phyloP scores from a whole-genome alignment of 2,888 invertebrate species.

The Epistrophe grossulariae region DNA sequence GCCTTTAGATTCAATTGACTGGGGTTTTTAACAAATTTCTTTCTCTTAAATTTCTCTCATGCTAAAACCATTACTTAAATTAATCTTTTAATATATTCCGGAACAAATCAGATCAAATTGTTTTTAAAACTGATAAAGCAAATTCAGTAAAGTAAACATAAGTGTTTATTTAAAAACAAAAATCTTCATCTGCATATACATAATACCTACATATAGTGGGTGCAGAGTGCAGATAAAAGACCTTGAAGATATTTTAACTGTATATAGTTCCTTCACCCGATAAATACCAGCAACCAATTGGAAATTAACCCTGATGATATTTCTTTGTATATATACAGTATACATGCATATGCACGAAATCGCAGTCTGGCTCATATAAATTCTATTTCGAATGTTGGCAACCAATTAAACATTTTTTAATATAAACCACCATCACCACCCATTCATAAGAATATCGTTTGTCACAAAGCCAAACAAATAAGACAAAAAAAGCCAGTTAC shows the following conservation, averaged over 20 bases:
- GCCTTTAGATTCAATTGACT: no score
- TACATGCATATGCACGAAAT: background rate
- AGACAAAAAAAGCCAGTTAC: slow-evolving; percentile 39
- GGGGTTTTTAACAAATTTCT: no score
- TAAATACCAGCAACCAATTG: slow-evolving; percentile 14
- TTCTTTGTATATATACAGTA: background rate
- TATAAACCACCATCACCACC: slow-evolving; percentile 54
- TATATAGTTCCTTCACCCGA: slow-evolving; percentile 2
- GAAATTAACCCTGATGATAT: slow-evolving; percentile 4
- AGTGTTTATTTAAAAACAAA: no score
- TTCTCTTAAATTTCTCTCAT: no score
- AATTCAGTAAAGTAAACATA: no score
- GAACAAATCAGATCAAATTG: no score
- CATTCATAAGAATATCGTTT: slow-evolving; percentile 73
- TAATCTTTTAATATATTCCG: no score
- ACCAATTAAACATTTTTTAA: slow-evolving; percentile 63
- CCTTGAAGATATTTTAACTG: slow-evolving; percentile 22
- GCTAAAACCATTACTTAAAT: no score
- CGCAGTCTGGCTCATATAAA: slow-evolving; percentile 50
- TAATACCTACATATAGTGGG: background rate
- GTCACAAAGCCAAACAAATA: slow-evolving; percentile 41
- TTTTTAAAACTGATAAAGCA: no score
- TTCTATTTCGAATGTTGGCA: slow-evolving; percentile 63
- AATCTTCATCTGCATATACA: no score
- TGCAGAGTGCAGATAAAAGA: background rate